These are phyloP conservation scores for Drosophila pseudoananassae DNA, from an alignment of 1,140 invertebrate genomes.

Conservation along the genomic window DNA sequence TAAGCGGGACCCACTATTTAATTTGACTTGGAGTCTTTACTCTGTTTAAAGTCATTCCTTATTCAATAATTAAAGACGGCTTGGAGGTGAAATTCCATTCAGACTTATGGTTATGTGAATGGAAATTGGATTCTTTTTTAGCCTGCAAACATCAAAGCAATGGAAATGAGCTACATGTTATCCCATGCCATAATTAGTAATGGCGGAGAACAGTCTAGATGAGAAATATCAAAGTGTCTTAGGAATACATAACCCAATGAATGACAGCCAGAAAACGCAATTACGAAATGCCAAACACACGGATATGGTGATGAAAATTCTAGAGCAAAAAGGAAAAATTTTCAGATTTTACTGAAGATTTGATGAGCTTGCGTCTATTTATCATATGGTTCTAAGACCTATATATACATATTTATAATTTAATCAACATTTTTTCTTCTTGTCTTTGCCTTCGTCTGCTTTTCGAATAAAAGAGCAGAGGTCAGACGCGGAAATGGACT, in stretches of 20 bases:
- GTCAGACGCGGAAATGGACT: slow-evolving; percentile 94
- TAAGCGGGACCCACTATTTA: not conserved
- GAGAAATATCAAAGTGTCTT: not conserved
- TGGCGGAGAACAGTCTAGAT: not conserved
- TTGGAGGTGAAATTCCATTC: slow-evolving; percentile 13
- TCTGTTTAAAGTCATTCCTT: not conserved
- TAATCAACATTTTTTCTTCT: not conserved
- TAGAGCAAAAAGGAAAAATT: not conserved
- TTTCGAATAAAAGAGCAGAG: slow-evolving; percentile 9
- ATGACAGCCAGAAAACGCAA: slow-evolving; percentile 33
- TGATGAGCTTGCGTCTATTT: not conserved
- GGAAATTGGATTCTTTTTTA: slow-evolving; percentile 13
- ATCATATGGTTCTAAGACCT: no score
- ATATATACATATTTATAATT: not conserved
- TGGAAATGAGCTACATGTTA: slow-evolving; percentile 20
- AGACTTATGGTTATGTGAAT: slow-evolving; percentile 29
- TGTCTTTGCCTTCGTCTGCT: not conserved
- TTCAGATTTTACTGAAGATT: no score
- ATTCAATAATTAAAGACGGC: slow-evolving; percentile 22
- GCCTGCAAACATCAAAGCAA: slow-evolving; percentile 33
- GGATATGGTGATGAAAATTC: slow-evolving; percentile 10
- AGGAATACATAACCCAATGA: slow-evolving; percentile 1
- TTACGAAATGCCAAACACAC: slow-evolving; percentile 39
- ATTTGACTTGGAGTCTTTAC: not conserved
- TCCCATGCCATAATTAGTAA: slow-evolving; percentile 22